These are phyloP conservation scores for Parazoanthus darwini DNA, from an alignment of 92 coral and sea anemone genomes.

Conservation along the genomic window DNA sequence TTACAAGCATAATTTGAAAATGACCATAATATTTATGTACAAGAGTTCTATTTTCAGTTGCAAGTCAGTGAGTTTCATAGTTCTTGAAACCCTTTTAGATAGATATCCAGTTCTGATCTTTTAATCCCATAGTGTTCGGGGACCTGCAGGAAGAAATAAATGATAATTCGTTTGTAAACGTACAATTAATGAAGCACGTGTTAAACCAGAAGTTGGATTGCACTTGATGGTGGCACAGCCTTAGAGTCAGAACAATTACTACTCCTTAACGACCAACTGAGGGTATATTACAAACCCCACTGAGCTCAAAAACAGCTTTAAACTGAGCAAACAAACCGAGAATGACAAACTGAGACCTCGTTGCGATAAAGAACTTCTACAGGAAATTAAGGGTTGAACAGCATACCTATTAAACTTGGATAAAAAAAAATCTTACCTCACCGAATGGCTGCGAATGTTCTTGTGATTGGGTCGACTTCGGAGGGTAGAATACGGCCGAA, in stretches of 20 bases:
- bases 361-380: neutral
- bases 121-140: conserved; percentile 91
- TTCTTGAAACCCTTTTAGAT: conserved; percentile 85
- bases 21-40: conserved; percentile 43
- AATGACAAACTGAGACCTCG: neutral
- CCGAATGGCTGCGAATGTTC: conserved; percentile 29
- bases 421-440: conserved; percentile 19
- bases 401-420: neutral
- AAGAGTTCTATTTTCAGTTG: conserved; percentile 20
- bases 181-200: conserved; percentile 33
- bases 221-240: conserved; percentile 21
- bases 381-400: neutral
- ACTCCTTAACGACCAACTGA: conserved; percentile 25
- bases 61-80: conserved; percentile 28
- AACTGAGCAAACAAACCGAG: neutral
- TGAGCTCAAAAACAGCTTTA: neutral
- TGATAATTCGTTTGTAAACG: conserved; percentile 20
- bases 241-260: neutral
- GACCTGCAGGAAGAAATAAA: conserved; percentile 50
- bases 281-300: neutral
- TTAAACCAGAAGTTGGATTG: conserved; percentile 7
- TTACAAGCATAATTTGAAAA: conserved; percentile 43
- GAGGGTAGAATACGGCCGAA: conserved; percentile 33
- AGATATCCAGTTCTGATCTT: conserved; percentile 88
- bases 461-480: conserved; percentile 14